Base-by-base conservation (phyloP, 2,797 vertebrate genomes). In the Schizopygopsis pylzovi region DNA sequence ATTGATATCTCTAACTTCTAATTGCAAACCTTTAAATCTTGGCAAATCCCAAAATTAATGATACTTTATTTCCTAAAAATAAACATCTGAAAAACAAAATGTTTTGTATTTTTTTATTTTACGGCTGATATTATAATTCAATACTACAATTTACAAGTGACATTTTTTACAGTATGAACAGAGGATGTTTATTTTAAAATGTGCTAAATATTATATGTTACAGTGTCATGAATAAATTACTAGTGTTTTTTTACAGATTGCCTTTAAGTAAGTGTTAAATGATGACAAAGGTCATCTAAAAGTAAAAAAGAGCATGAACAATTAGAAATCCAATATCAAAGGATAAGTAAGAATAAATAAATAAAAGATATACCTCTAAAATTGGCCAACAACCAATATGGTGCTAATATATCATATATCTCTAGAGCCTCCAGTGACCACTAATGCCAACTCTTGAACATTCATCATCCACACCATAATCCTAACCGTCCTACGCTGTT, bases 401-500 rank as follows among this genome's bases (percentile, higher is more conserved):
- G 45, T 28, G 22, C 20, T 56, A 13, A 59, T 41, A n/a, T 39
- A n/a, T 43, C 43, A 15, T 49, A 12, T 6, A 25, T 43, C 37
- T 78, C 12, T 61, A 43, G 18, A 77, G 18, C 73, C 11, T 56
- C 52, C 37, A 18, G 15, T 43, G 22, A 61, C 54, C 2, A 0
- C 54, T 41, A 78, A 41, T 78, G 22, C 52, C 54, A 59, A 6
- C 37, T 77, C 33, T 61, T 43, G 22, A 41, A 12, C n/a, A 37
- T 52, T 68, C 61, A 84, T 52, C 43, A 61, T 63, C 43, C 13
- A n/a, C 33, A 16, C 63, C 45, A 39, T 75, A 20, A 61, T 33
- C 28, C 68, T 25, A 76, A 81, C 13, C 78, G 67, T 81, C 73
- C 20, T 61, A 18, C 54, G 71, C 68, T 78, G 47, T 81, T 70